These are phyloP conservation scores for Calameuta idolon DNA, from an alignment of 2,888 invertebrate genomes.

Conservation along the genomic window DNA sequence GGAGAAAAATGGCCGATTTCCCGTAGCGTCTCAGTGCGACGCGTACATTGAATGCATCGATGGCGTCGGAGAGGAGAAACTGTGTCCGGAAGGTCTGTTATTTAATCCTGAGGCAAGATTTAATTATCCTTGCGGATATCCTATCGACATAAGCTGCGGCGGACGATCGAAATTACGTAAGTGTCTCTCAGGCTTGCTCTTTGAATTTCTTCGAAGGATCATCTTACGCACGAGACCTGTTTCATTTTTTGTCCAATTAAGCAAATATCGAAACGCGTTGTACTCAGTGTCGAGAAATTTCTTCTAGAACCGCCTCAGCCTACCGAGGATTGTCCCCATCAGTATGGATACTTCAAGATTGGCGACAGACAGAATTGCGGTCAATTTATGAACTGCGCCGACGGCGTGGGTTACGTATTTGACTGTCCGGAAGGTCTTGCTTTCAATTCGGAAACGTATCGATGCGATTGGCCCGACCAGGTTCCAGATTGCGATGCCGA, in stretches of 20 bases:
- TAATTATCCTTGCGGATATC: slow-evolving; percentile 85
- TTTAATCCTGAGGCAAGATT: slow-evolving; percentile 80
- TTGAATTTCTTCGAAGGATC: no score
- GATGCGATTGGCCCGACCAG: slow-evolving; percentile 91
- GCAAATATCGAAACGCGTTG: no score
- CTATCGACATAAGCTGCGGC: slow-evolving; percentile 83
- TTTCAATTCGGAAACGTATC: slow-evolving; percentile 77
- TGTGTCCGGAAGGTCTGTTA: slow-evolving; percentile 85
- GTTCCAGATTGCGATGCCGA: slow-evolving; percentile 85
- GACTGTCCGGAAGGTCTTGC: slow-evolving; percentile 88
- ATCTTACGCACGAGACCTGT: no score
- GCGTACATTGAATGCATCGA: slow-evolving; percentile 80
- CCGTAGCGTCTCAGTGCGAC: slow-evolving; percentile 79
- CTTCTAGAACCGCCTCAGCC: slow-evolving; percentile 76
- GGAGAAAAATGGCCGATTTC: slow-evolving; percentile 77
- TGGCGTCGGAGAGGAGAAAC: slow-evolving; percentile 80
- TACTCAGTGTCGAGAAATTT: background rate
- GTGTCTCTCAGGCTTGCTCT: slow-evolving; percentile 28
- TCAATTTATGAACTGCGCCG: slow-evolving; percentile 84
- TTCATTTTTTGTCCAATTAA: no score
- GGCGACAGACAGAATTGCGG: slow-evolving; percentile 79
- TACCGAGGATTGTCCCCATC: slow-evolving; percentile 84
- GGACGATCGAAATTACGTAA: slow-evolving; percentile 72
- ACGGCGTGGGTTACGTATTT: slow-evolving; percentile 79
- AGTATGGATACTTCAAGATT: slow-evolving; percentile 83